Percentiles rank a stretch among this genome's conserved stretches.
Conservation (phyloP, 2,888 invertebrate species). For the Acronicta leporina region DNA sequence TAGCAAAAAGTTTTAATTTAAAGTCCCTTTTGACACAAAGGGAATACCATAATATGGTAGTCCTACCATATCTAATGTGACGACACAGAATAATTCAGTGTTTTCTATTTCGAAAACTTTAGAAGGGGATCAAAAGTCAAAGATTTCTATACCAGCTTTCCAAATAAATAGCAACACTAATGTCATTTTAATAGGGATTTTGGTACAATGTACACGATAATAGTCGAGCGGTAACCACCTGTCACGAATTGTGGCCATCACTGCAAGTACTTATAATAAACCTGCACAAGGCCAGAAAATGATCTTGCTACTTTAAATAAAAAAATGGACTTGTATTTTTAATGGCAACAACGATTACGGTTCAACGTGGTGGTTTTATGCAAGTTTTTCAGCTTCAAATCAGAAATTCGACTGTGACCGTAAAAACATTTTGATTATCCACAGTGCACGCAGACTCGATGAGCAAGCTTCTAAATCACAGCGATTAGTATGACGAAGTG, state of each 20-base stretch:
- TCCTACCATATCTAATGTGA: slow-evolving; percentile 53
- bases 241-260: slow-evolving; percentile 42
- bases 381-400: background rate
- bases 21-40: slow-evolving; percentile 23
- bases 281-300: slow-evolving; percentile 33
- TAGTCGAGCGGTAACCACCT: slow-evolving; percentile 44
- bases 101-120: slow-evolving; percentile 55
- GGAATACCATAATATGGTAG: no score
- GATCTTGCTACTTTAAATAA: slow-evolving; percentile 19
- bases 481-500: slow-evolving; percentile 25
- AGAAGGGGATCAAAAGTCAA: slow-evolving; percentile 60
- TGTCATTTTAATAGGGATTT: slow-evolving; percentile 52
- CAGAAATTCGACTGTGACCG: background rate
- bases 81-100: slow-evolving; percentile 43
- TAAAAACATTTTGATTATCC: background rate
- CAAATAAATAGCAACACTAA: slow-evolving; percentile 55
- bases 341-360: background rate
- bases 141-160: slow-evolving; percentile 47
- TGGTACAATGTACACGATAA: slow-evolving; percentile 33
- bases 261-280: slow-evolving; percentile 3
- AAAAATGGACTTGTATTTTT: background rate
- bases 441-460: background rate
- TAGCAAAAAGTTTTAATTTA: slow-evolving; percentile 13
- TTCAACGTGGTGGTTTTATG: background rate
- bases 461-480: slow-evolving; percentile 15